Evolutionary conservation across 2,888 invertebrate genomes (phyloP).

Genomic region (Andrena haemorrhoa): DNA sequence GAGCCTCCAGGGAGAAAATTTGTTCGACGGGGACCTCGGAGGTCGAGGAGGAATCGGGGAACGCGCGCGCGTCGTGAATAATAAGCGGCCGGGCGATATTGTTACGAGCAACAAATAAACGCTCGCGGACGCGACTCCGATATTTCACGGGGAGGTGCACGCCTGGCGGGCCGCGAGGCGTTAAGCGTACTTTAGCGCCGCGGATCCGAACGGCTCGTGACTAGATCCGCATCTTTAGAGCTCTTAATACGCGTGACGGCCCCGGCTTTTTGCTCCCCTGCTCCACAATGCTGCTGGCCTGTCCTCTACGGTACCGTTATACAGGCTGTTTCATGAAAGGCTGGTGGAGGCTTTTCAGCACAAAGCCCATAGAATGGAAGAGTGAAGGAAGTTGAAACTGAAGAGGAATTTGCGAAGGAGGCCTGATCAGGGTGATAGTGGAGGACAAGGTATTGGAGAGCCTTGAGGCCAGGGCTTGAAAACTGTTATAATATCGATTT

Average conservation of each 20-base stretch:
- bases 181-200: constrained; percentile 55
- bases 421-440: no score
- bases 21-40: constrained; percentile 33
- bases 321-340: neutral
- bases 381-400: no score
- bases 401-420: no score
- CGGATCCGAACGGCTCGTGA: constrained; percentile 22
- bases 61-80: constrained; percentile 59
- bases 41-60: constrained; percentile 25
- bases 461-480: no score
- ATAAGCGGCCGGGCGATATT: constrained; percentile 57
- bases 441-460: no score
- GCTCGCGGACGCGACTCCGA: constrained; percentile 41
- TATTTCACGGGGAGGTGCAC: constrained; percentile 41
- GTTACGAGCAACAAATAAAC: constrained; percentile 69
- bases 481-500: no score
- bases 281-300: constrained; percentile 26
- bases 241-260: constrained; percentile 42
- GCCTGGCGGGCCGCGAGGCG: constrained; percentile 23
- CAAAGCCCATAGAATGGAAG: no score
- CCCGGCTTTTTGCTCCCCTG: constrained; percentile 18
- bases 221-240: constrained; percentile 61
- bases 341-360: neutral
- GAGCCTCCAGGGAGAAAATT: constrained; percentile 48
- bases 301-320: constrained; percentile 51